phyloP scores from a whole-genome alignment of 2,797 vertebrate genomes.

The Sphenopsis melanotis region DNA sequence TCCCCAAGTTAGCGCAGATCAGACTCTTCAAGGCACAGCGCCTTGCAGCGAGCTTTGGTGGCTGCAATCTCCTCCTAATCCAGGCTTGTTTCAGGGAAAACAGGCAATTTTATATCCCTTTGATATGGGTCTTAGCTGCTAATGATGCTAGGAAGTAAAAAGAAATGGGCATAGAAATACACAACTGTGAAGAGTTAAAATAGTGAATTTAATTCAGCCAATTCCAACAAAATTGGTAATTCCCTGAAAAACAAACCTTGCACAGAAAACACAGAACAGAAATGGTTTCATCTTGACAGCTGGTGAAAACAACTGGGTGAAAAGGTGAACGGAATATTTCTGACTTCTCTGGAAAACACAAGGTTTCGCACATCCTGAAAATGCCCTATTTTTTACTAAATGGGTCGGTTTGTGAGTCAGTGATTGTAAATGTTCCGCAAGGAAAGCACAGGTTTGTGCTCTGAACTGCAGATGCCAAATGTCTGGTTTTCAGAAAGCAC shows the following conservation, averaged over 20 bases:
- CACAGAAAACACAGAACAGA: conserved; percentile 6
- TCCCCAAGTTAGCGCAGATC: neutral
- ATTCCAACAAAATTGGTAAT: neutral
- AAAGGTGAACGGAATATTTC: neutral
- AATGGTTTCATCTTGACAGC: neutral
- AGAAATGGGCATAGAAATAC: conserved; percentile 20
- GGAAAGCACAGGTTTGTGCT: neutral
- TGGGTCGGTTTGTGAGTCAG: neutral
- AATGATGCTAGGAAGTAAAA: neutral
- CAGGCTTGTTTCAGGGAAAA: neutral
- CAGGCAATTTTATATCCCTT: neutral
- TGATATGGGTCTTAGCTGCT: neutral
- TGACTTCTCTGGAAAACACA: neutral
- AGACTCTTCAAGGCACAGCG: neutral
- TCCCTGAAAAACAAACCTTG: conserved; percentile 15
- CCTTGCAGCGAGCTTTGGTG: neutral
- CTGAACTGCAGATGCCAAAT: neutral
- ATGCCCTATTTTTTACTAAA: neutral
- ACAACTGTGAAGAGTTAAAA: conserved; percentile 1
- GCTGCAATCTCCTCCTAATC: neutral
- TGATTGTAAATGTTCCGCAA: neutral
- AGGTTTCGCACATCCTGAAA: neutral
- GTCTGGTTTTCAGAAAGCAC: neutral
- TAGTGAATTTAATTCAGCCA: conserved; percentile 26
- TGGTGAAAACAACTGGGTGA: neutral